Base-by-base conservation (phyloP, 1,140 invertebrate genomes). In the Drosophila neocordata region DNA sequence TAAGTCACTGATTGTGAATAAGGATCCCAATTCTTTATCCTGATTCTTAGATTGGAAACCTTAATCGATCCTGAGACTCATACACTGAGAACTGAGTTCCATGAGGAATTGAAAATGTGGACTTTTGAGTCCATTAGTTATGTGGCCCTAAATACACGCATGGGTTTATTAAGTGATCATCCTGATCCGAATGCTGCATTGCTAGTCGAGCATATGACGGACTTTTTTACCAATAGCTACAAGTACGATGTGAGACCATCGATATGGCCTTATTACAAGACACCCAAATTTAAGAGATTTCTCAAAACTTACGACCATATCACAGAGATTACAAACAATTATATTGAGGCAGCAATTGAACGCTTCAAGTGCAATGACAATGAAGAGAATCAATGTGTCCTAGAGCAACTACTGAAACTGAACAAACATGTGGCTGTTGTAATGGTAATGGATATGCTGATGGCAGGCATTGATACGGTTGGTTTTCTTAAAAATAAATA, bases 401-500 rank as follows among this genome's bases (percentile, higher is more conserved):
- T 95, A 31, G 93, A 94, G 72, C 94, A 94, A 83, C 80, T 95
- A 41, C 77, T 94, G 11, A 92, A 92, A 64, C 93, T 94, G 1
- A 93, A 95, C 76, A 93, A 94, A 66, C 91, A 93, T 76, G 92
- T 93, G 11, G 94, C 94, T 1, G 77, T 93, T 13, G 92, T 94
- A 2, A 95, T 96, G 93, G 94, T 95, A 3, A 92, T 94, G 65
- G 96, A 97, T 84, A 95, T 96, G 93, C 66, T 97, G 20, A 93
- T 95, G 61, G 95, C 95, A 13, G 96, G 96, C 53, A 93, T 96
- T 27, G 96, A 97, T 92, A 96, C 95, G 73, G 95, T 95, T n/a
- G 1, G 13, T 1, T 11, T 0, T 1, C 8, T 8, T 7, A 12
- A 5, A 27, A 1, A 0, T 15, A 1, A 27, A 44, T 15, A 2